Evolutionary conservation across 2,113 vertebrate species (phyloP), one percentile per base, ranked within the genome.

Genomic region (Fulmarus glacialis): DNA sequence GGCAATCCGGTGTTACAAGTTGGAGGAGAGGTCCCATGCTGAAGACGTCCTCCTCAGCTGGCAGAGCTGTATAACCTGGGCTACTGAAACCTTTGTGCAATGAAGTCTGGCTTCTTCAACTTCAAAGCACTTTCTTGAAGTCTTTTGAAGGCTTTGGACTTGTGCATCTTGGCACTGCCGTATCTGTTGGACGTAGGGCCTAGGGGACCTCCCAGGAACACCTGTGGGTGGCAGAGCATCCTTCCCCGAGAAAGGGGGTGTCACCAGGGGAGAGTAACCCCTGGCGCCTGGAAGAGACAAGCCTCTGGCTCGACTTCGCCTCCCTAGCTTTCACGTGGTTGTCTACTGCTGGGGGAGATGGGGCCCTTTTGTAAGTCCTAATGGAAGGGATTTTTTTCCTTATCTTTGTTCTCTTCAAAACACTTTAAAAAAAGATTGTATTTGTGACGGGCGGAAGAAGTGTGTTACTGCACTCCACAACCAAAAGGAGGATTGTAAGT

Each of bases 1-100:
- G 6, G 24, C 36, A 40, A 1, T 30, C 20, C 0, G 1, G 12
- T 40, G 24, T 52, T 67, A 26, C 4, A 12, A 17, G 38, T 42
- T 47, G 42, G 34, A 82, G 71, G 23, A 55, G 64, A 45, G 16
- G 36, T 36, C 22, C 56, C 0, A 2, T 38, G 15, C 79, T 14
- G 24, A 21, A 47, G n/a, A 53, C 36, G 36, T 55, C 36, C 36
- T 50, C 38, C 30, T 56, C 0, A 0, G 20, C 58, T 73, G 58
- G 14, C 62, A 72, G 60, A 47, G 20, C 52, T n/a, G 7, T 58
- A 3, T 22, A 22, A 29, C 45, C 15, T 50, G 22, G 18, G 32
- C 48, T 75, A 47, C 48, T 15, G 45, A 32, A 42, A 29, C 24
- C 55, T 50, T 18, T 50, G 32, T 67, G 62, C 27, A 17, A 3